Evolutionary conservation across 2,113 vertebrate genomes (phyloP), one percentile per base, ranked within the genome.

Genomic region (Silurus asotus): DNA sequence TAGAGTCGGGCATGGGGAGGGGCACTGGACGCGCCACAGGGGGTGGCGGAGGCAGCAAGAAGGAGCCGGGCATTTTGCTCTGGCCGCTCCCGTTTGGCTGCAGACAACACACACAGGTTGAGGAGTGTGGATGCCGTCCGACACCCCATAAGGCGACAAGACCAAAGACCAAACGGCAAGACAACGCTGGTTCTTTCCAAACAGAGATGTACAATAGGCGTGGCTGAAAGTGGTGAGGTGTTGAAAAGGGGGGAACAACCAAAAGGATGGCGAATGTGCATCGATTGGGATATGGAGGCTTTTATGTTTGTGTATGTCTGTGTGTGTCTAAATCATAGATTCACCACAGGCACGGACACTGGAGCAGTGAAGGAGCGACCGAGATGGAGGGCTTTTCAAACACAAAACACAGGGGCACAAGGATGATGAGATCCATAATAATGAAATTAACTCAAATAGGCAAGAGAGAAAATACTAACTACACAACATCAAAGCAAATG

Each of bases 1-100:
- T 98, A 96, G 97, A 96, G 96, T 98, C 97, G 95, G 97, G 95
- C 96, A 97, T 97, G 93, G 97, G 96, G 96, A 98, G 97, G 96
- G 97, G 97, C 96, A 98, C 96, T 95, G 97, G 97, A 95, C 97
- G 96, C 96, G 97, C 97, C 97, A 98, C 97, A 93, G 97, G 96
- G 96, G 97, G 96, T 93, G 97, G 97, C 93, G 97, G 97, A 94
- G 96, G 96, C 95, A 98, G 96, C 96, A 97, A 97, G 97, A 97
- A 97, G 96, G 95, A 97, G 95, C 96, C 97, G 93, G 96, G 95
- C 95, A 97, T 97, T 97, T 97, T 96, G 96, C 97, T 97, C 96
- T 97, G 96, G 96, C 97, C 95, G 94, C 96, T 96, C 96, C 96
- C 96, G 96, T 97, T 97, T 94, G 96, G 96, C 97, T 98, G 97